Evolutionary conservation across 2,888 invertebrate species (phyloP).

Genomic region (Zaprionus bogoriensis): DNA sequence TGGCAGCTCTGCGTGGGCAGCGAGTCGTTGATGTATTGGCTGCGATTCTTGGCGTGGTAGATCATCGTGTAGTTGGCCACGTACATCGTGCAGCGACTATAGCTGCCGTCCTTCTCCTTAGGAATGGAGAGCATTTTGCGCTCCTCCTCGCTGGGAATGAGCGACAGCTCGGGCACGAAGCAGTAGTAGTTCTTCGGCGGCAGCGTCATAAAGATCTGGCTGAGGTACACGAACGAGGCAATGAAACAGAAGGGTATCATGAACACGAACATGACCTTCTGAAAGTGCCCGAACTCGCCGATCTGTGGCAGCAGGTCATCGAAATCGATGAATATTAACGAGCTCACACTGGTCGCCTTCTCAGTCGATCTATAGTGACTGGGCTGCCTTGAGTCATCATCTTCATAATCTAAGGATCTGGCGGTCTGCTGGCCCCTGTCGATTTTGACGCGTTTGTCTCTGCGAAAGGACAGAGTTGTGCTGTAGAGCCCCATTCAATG

Average conservation of each 20-base stretch:
- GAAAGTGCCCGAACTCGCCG: constrained; percentile 92
- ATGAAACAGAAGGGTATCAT: constrained; percentile 94
- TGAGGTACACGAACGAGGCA: constrained; percentile 93
- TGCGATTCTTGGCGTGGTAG: constrained; percentile 84
- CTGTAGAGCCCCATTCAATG: too few relatives aligned
- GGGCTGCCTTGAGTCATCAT: too few relatives aligned
- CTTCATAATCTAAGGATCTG: too few relatives aligned
- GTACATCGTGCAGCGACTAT: constrained; percentile 89
- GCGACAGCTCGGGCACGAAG: constrained; percentile 87
- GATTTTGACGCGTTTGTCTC: too few relatives aligned
- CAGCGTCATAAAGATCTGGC: constrained; percentile 93
- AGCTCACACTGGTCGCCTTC: too few relatives aligned
- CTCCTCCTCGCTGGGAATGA: constrained; percentile 88
- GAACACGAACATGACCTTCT: constrained; percentile 89
- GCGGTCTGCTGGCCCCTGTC: too few relatives aligned
- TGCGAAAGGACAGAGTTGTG: too few relatives aligned
- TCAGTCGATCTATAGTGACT: too few relatives aligned
- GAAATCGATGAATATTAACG: constrained; percentile 85
- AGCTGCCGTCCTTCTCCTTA: constrained; percentile 83
- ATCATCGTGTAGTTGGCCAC: constrained; percentile 86
- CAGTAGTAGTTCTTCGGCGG: constrained; percentile 92
- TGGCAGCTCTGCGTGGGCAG: constrained; percentile 88
- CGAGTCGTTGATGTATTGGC: constrained; percentile 84
- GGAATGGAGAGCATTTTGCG: constrained; percentile 87
- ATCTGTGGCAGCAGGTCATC: constrained; percentile 92